These are phyloP conservation scores for Steinernema khuongi DNA, from an alignment of 1,140 invertebrate genomes.

Conservation along the genomic window DNA sequence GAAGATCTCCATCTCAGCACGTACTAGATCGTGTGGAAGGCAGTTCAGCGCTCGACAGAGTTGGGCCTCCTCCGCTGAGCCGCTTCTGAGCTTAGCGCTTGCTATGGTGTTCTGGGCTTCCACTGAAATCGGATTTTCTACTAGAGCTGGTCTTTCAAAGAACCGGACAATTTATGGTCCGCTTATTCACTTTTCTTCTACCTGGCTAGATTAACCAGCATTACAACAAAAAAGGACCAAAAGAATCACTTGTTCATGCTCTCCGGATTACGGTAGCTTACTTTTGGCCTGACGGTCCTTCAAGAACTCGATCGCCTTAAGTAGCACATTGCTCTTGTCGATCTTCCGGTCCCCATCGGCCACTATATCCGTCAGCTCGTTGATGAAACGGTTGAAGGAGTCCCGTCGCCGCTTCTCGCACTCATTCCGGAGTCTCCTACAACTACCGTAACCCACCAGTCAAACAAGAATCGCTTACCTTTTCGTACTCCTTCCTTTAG, in stretches of 20 bases:
- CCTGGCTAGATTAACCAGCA: too few relatives aligned
- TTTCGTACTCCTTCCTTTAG: not conserved
- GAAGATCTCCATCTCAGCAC: not conserved
- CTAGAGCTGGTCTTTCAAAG: too few relatives aligned
- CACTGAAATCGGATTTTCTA: too few relatives aligned
- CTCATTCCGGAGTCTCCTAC: not conserved
- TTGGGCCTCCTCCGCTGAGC: not conserved
- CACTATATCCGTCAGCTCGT: not conserved
- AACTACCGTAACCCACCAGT: not conserved
- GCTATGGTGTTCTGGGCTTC: not conserved
- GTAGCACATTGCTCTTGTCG: not conserved
- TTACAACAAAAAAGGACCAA: too few relatives aligned
- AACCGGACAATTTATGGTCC: too few relatives aligned
- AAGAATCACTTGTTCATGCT: too few relatives aligned
- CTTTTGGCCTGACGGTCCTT: not conserved
- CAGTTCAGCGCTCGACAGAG: not conserved
- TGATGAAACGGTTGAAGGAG: not conserved
- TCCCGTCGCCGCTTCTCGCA: conserved; percentile 4
- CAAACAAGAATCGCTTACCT: not conserved
- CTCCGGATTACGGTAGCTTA: not conserved
- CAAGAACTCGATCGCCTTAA: conserved; percentile 7
- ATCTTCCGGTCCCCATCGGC: not conserved
- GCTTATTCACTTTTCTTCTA: too few relatives aligned
- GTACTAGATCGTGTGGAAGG: not conserved
- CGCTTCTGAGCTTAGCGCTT: not conserved